phyloP scores from a whole-genome alignment of 2,888 invertebrate genomes.

The Ichneumon xanthorius region DNA sequence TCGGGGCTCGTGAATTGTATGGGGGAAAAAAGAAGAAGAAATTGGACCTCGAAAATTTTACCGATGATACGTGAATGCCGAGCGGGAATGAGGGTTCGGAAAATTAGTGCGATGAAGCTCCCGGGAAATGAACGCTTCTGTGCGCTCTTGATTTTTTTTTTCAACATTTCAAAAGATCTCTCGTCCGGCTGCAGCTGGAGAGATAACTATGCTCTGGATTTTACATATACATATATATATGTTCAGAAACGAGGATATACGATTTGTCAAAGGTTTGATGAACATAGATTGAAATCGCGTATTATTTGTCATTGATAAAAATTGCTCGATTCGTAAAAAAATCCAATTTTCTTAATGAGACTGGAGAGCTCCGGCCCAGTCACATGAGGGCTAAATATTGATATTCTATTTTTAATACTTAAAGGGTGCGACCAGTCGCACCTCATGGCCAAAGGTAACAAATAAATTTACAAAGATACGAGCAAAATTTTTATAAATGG shows the following conservation, averaged over 20 bases:
- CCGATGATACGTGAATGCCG: neutral
- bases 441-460: no score
- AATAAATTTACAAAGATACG: no score
- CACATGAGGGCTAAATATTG: neutral
- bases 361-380: neutral
- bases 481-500: no score
- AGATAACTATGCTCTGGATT: constrained; percentile 3
- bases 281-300: neutral
- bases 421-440: no score
- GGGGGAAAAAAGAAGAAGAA: neutral
- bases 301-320: neutral
- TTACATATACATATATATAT: neutral
- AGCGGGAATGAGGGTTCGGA: neutral
- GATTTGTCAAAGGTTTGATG: neutral
- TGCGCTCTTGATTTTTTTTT: neutral
- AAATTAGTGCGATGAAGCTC: constrained; percentile 4
- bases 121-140: neutral
- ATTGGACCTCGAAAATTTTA: neutral
- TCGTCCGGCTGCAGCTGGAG: neutral
- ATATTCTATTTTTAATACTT: no score
- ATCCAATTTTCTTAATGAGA: neutral
- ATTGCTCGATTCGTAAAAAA: neutral
- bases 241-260: neutral
- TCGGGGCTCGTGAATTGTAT: neutral
- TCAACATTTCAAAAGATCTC: neutral